Evolutionary conservation across 2,797 vertebrate genomes (phyloP).

Genomic region (Macrochelys suwanniensis): DNA sequence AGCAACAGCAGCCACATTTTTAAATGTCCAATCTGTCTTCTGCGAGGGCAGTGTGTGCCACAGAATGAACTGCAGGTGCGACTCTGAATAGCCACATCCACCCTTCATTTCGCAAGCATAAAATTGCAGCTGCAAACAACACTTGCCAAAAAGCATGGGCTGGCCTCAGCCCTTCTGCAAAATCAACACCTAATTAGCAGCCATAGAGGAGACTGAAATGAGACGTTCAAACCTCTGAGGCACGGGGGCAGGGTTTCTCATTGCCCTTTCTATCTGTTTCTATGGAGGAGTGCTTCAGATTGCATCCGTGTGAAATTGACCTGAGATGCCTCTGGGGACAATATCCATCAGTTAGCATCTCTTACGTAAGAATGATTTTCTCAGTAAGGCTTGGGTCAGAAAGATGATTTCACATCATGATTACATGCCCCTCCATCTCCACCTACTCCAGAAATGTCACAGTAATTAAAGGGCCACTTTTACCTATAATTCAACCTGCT

Average conservation of each 20-base stretch:
- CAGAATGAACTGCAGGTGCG: background rate
- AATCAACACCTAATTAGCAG: background rate
- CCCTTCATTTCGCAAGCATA: background rate
- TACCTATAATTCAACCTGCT: background rate
- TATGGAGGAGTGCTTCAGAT: background rate
- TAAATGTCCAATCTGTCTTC: background rate
- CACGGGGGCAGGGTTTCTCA: background rate
- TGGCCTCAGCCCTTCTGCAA: background rate
- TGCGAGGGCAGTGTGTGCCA: background rate
- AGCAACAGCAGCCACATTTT: background rate
- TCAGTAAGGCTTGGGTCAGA: background rate
- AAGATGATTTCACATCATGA: background rate
- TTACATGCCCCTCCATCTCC: background rate
- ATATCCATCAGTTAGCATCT: rapidly evolving
- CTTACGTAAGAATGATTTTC: background rate
- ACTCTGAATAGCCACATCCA: background rate
- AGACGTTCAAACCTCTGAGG: background rate
- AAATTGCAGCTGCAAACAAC: background rate
- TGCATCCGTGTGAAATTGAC: background rate
- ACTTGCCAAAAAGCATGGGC: background rate
- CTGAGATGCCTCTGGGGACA: background rate
- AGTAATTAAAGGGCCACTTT: background rate
- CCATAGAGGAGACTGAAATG: background rate
- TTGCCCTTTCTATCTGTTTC: background rate
- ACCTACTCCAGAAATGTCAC: background rate